phyloP scores from a whole-genome alignment of 92 coral and sea anemone genomes.

The Heliopora coerulea region DNA sequence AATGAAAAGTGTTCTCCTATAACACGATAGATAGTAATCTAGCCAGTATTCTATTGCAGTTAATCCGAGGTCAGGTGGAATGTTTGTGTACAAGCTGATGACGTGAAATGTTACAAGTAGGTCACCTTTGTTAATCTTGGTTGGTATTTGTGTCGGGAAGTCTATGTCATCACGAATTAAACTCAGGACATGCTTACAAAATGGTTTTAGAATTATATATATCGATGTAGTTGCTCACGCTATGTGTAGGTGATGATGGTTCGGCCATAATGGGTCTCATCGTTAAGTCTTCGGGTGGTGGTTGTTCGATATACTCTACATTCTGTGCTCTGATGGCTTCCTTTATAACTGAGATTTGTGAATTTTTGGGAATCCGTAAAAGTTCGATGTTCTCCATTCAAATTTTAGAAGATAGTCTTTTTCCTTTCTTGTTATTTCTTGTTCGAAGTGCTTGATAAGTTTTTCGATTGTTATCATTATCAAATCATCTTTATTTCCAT shows the following conservation, averaged over 20 bases:
- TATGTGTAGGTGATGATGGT: conserved; percentile 34
- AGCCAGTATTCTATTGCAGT: too few species aligned
- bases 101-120: too few species aligned
- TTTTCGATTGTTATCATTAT: too few species aligned
- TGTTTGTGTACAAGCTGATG: too few species aligned
- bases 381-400: conserved; percentile 39
- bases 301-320: conserved; percentile 34
- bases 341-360: conserved; percentile 45
- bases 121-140: too few species aligned
- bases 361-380: conserved; percentile 50
- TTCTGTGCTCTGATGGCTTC: conserved; percentile 39
- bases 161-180: too few species aligned
- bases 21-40: neutral
- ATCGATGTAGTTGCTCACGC: conserved; percentile 42
- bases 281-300: conserved; percentile 34
- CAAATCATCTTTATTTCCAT: too few species aligned
- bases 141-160: too few species aligned
- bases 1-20: neutral
- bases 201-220: too few species aligned
- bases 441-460: too few species aligned
- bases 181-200: too few species aligned
- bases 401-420: conserved; percentile 26
- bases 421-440: conserved; percentile 17
- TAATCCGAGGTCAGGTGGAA: too few species aligned
- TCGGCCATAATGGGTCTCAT: conserved; percentile 47